Conservation (phyloP, 2,888 invertebrate genomes). For the Polia nebulosa region DNA sequence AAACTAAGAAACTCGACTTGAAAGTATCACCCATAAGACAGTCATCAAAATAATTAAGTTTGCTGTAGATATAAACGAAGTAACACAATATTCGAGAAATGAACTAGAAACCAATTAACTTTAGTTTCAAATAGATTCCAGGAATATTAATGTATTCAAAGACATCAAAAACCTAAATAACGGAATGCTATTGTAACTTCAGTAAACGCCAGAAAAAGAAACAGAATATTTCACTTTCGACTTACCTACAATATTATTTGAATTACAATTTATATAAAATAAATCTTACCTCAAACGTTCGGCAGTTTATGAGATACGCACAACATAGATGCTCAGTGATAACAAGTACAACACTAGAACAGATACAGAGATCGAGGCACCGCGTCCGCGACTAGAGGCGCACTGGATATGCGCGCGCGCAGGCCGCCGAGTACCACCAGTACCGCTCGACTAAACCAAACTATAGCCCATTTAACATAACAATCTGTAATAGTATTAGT, state of each 20-base stretch:
- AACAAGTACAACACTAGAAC: conserved; percentile 57
- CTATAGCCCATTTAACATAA: conserved; percentile 59
- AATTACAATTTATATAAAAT: conserved; percentile 11
- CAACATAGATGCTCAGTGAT: conserved; percentile 65
- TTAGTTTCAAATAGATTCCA: conserved; percentile 3
- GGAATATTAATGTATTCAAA: conserved; percentile 9
- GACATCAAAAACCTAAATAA: conserved; percentile 19
- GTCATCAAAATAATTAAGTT: conserved; percentile 16
- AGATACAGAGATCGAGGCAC: conserved; percentile 65
- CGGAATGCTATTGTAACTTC: not conserved
- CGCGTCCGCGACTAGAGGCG: conserved; percentile 69
- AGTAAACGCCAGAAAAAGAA: no score
- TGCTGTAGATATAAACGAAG: conserved; percentile 9
- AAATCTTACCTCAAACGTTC: conserved; percentile 69
- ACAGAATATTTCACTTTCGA: not conserved
- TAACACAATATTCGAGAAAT: conserved; percentile 20
- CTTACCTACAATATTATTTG: not conserved
- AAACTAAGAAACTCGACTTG: conserved; percentile 3
- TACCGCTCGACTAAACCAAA: conserved; percentile 46
- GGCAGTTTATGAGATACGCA: conserved; percentile 59
- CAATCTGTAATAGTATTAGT: conserved; percentile 56
- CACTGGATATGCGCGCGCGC: conserved; percentile 65
- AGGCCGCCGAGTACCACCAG: conserved; percentile 39
- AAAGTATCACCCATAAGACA: not conserved
- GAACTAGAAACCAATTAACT: conserved; percentile 13